Base-by-base conservation (phyloP, 1,140 invertebrate species). In the Nilaparvata lugens region DNA sequence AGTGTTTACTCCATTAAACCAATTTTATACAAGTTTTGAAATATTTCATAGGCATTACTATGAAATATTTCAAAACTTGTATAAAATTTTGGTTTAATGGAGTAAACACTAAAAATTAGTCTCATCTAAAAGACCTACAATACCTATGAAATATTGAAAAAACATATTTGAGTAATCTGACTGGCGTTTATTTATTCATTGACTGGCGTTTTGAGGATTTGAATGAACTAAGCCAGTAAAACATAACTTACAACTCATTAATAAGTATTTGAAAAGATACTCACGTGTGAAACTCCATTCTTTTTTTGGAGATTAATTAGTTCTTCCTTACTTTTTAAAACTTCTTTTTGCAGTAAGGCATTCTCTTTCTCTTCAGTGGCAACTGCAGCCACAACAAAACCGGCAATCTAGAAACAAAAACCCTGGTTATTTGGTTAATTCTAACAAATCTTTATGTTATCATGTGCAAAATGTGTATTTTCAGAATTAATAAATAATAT, bases 241-340 rank as follows among this genome's bases (percentile, higher is more conserved):
- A 40, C 38, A 9, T 9, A n/a, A 40, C 38, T n/a, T 40, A 9
- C 38, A 40, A 9, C 38, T 9, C 38, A 9, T 40, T 9, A 9
- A n/a, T n/a, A 40, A 40, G 9, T 9, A 40, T 23, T 48, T 19
- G 21, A 7, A 48, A 48, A 48, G 21, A 48, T 19, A 48, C 14
- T 48, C 11, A 48, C 45, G 13, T 48, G 45, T 14, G 16, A 18
- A 16, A 48, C 14, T 6, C 45, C 45, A 48, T 48, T 5, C 21
- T 23, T 48, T 16, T 48, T 48, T 16, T 48, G 45, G 11, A 48
- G 16, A 6, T 48, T 18, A 9, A 48, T 48, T 48, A 48, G 21
- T 48, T 48, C 45, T 14, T 48, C 45, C 18, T 48, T 48, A 48
- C 45, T 48, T 48, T 48, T 48, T 14, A 48, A 48, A 48, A 48